These are phyloP conservation scores for Heterohyrax brucei DNA, from an alignment of 2,797 vertebrate species.

Conservation along the genomic window DNA sequence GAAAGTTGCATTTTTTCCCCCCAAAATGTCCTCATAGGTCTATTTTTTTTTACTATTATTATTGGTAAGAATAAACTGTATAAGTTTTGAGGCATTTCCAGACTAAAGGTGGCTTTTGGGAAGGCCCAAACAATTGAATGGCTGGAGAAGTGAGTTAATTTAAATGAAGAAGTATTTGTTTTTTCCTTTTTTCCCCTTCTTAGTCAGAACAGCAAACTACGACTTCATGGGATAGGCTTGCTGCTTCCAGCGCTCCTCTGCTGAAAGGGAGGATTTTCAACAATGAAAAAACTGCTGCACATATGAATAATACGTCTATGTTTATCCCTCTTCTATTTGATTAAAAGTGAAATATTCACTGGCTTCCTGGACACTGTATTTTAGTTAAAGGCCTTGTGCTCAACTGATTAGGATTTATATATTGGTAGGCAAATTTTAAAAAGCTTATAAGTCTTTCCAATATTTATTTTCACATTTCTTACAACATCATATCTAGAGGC, in stretches of 20 bases:
- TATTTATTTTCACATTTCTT: slow-evolving; percentile 71
- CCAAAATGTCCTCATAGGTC: neutral
- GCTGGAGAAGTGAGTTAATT: neutral
- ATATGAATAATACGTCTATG: neutral
- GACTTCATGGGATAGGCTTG: neutral
- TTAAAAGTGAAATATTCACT: neutral
- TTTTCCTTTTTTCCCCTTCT: neutral
- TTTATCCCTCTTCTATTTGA: neutral
- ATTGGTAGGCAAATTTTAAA: slow-evolving; percentile 64
- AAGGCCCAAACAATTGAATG: neutral
- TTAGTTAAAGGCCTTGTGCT: slow-evolving; percentile 1
- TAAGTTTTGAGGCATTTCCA: neutral
- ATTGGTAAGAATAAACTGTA: neutral
- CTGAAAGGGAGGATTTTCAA: neutral
- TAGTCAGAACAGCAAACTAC: neutral
- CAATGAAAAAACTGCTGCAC: rapidly evolving
- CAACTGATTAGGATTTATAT: neutral
- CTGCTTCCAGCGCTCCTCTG: neutral
- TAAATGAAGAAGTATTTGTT: neutral
- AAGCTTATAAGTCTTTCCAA: slow-evolving; percentile 69
- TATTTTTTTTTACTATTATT: no score
- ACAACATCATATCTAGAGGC: neutral
- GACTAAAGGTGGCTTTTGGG: neutral
- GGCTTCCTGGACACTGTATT: slow-evolving; percentile 43
- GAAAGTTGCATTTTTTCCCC: neutral